Conservation (phyloP, 1,140 invertebrate species). For the Pollicipes pollicipes region DNA sequence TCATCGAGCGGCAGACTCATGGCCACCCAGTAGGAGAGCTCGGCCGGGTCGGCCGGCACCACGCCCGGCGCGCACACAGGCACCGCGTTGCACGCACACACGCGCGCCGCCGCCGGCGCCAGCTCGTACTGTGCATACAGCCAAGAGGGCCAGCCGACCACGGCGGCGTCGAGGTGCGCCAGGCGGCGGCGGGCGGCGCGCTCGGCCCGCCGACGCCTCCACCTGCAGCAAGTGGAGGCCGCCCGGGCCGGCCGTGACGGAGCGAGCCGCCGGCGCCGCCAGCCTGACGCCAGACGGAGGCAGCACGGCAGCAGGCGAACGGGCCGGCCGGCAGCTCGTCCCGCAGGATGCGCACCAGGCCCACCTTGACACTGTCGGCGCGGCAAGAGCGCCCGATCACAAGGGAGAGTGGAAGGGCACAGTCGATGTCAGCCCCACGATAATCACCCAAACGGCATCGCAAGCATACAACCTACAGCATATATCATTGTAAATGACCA, state of each 20-base stretch:
- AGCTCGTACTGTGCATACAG: background rate
- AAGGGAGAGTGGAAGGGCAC: too few species aligned
- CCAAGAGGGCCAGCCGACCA: background rate
- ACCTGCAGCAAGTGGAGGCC: too few species aligned
- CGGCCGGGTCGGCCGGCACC: constrained; percentile 39
- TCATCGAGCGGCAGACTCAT: constrained; percentile 49
- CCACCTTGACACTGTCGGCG: background rate
- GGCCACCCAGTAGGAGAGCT: constrained; percentile 60
- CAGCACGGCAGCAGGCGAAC: background rate
- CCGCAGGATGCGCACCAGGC: background rate
- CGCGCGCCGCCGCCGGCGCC: background rate
- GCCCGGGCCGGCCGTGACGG: too few species aligned
- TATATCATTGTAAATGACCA: too few species aligned
- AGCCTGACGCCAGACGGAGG: background rate
- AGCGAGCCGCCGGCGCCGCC: too few species aligned
- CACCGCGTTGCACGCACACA: background rate
- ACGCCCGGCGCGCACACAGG: constrained; percentile 11
- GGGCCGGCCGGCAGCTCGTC: background rate
- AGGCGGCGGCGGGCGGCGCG: background rate
- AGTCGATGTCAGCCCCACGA: too few species aligned
- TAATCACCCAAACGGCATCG: too few species aligned
- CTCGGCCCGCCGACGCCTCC: background rate
- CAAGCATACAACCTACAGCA: too few species aligned
- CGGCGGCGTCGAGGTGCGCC: background rate
- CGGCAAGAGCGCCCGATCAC: too few species aligned